Base-by-base conservation (phyloP, 2,797 vertebrate genomes). In the Leptoclinus maculatus region DNA sequence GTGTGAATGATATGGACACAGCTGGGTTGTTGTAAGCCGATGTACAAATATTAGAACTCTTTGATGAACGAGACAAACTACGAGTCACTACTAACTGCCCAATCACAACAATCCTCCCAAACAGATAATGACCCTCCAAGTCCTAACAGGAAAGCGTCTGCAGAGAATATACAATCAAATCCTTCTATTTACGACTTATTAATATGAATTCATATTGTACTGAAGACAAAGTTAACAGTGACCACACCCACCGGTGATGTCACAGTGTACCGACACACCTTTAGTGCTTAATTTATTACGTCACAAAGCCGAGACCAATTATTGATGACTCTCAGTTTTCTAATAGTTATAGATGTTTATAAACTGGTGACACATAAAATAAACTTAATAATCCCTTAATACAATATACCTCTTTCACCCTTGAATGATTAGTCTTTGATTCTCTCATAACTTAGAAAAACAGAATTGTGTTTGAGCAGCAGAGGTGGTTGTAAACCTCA, bases 331-430 rank as follows among this genome's bases (percentile, higher is more conserved):
- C 0, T 57, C 13, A 21, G 7, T 10, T 41, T 6, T 38, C 17
- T 27, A 21, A 54, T 1, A 47, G 41, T 38, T 7, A 27, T 17
- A 67, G 17, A 32, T 45, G 29, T 62, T 65, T 19, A 23, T 10
- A 23, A 32, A 25, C 3, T 6, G 5, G 32, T 23, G 27, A 32
- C 21, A 57, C 11, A 67, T n/a, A n/a, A n/a, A n/a, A n/a, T n/a
- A n/a, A n/a, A n/a, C n/a, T n/a, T n/a, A n/a, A n/a, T n/a, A 63
- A 56, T 58, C 25, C 23, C 69, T 49, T 57, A 29, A 27, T 49
- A 10, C 36, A 67, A 56, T 29, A 51, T 49, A n/a, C 38, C 39
- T 64, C 68, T 17, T 21, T 66, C n/a, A 39, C 21, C 17, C 19
- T 23, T 21, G 2, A 64, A 57, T 25, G 8, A 47, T 47, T 19